Evolutionary conservation across 1,140 invertebrate species (phyloP), one percentile per base, ranked within the genome.

Genomic region (Sminthurides bifidus): DNA sequence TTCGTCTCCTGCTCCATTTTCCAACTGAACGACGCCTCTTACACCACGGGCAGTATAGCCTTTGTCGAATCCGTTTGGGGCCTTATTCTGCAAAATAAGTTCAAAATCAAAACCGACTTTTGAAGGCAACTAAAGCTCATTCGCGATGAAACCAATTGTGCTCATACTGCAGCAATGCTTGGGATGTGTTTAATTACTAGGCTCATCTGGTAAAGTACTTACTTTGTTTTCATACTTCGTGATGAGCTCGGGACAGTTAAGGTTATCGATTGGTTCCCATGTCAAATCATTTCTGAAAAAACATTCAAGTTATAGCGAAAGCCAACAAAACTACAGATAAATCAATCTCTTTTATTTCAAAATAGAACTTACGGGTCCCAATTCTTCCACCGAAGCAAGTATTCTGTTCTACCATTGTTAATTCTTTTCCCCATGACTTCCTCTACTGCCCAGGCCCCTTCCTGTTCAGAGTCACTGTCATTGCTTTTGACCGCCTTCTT

Each of bases 361-460:
- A 23, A 29, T 12, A 50, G 31, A 3, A 54, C 53, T 45, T 37
- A 54, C 43, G 41, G 40, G 15, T 43, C 43, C 53, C 53, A 54
- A 10, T 44, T 44, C 27, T 48, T 54, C 53, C 53, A 54, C 33
- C 48, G 46, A 21, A 54, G 43, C n/a, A 54, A 54, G 38, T 54
- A 54, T 29, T 54, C 27, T 37, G 53, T 54, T 27, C 38, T 48
- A 10, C 53, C 53, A 48, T 46, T n/a, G 2, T 26, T 31, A 6
- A 48, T 19, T 27, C 43, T 17, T 27, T 54, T 54, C 19, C 48
- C 53, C 2, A 54, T 44, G 10, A 44, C 53, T 26, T 54, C 35
- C 29, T 54, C 53, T n/a, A 54, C 53, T 10, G 37, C 53, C 27
- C 30, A 54, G 12, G 46, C 53, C 17, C 40, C 41, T 4, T 46